Evolutionary conservation across 2,888 invertebrate species (phyloP).

Genomic region (Drosophila falleni): DNA sequence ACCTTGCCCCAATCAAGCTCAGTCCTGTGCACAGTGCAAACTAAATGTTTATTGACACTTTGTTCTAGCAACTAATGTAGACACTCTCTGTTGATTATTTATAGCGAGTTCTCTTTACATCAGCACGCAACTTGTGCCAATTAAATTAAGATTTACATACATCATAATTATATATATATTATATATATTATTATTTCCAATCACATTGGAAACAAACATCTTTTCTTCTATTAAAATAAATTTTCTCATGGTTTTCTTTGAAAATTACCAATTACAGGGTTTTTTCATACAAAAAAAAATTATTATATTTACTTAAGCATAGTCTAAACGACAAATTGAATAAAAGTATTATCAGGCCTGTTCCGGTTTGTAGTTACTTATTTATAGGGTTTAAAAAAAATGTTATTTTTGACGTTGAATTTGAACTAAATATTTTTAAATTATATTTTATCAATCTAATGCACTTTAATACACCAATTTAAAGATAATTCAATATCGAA

Average conservation of each 20-base stretch:
- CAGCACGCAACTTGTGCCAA: background rate
- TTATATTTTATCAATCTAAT: too few species aligned
- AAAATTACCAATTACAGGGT: background rate
- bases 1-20: background rate
- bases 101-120: background rate
- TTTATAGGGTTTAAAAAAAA: too few species aligned
- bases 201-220: background rate
- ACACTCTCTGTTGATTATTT: background rate
- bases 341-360: background rate
- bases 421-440: too few species aligned
- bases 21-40: conserved; percentile 7
- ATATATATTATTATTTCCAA: background rate
- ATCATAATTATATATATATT: background rate
- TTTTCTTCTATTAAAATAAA: too few species aligned
- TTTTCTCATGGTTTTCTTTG: too few species aligned
- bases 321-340: background rate
- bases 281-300: background rate
- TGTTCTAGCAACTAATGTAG: background rate
- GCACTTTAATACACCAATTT: too few species aligned
- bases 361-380: too few species aligned
- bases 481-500: too few species aligned
- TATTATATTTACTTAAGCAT: background rate
- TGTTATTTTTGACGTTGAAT: too few species aligned
- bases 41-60: conserved; percentile 1
- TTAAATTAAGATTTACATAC: background rate